Conservation (phyloP, 2,797 vertebrate genomes). For the Clarias laeviceps region DNA sequence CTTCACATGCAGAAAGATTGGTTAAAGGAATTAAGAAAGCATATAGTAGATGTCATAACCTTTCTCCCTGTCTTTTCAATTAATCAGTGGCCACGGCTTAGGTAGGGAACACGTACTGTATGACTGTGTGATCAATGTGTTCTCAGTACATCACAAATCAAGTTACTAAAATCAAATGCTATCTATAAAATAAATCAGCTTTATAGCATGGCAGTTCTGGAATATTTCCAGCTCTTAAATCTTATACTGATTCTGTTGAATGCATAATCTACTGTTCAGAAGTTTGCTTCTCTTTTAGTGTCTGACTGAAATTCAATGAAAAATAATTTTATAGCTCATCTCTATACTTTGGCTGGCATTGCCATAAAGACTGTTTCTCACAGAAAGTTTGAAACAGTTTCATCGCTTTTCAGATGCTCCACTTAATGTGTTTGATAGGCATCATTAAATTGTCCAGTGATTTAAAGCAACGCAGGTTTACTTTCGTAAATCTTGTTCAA, state of each 20-base stretch:
- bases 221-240: neutral
- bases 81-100: neutral
- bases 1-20: constrained; percentile 36
- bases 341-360: neutral
- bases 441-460: neutral
- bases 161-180: neutral
- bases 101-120: neutral
- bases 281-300: neutral
- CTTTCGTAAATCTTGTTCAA: neutral
- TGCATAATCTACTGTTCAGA: neutral
- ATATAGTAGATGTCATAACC: neutral
- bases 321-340: neutral
- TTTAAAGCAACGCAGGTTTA: neutral
- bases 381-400: neutral
- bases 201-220: neutral
- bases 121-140: neutral
- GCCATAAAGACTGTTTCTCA: neutral
- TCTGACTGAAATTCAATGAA: neutral
- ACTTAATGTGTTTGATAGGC: neutral
- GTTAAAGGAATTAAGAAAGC: neutral
- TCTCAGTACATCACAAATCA: neutral
- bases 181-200: neutral
- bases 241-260: neutral
- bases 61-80: neutral
- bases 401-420: neutral